Evolutionary conservation across 2,797 vertebrate species (phyloP).

Genomic region (Pseudochirops corinnae): DNA sequence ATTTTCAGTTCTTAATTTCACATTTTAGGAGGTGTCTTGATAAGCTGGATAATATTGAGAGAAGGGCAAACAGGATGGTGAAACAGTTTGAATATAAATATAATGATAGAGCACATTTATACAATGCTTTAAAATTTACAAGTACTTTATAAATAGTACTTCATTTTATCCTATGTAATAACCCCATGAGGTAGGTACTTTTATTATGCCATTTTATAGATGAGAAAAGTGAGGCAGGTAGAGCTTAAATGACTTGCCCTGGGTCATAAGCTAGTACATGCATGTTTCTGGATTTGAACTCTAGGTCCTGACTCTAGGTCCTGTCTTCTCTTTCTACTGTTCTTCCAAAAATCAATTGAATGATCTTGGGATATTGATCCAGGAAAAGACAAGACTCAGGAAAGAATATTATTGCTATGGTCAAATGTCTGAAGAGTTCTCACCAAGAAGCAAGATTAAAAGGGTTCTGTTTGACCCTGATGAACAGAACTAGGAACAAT

Average conservation of each 20-base stretch:
- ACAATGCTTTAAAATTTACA: not conserved
- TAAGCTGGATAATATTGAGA: not conserved
- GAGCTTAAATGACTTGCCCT: not conserved
- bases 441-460: not conserved
- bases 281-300: not conserved
- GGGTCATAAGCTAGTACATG: not conserved
- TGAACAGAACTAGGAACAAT: not conserved
- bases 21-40: slow-evolving; percentile 44
- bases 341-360: not conserved
- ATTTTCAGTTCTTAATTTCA: slow-evolving; percentile 46
- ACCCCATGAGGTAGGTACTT: not conserved
- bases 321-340: not conserved
- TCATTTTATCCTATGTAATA: not conserved
- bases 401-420: not conserved
- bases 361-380: not conserved
- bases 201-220: not conserved
- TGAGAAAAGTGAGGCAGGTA: not conserved
- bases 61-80: not conserved
- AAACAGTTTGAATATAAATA: not conserved
- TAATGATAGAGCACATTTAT: not conserved
- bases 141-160: not conserved
- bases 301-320: not conserved
- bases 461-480: not conserved
- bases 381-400: not conserved
- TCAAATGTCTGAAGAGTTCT: not conserved